These are phyloP conservation scores for Eupeodes latifasciatus DNA, from an alignment of 2,888 invertebrate species.

Conservation along the genomic window DNA sequence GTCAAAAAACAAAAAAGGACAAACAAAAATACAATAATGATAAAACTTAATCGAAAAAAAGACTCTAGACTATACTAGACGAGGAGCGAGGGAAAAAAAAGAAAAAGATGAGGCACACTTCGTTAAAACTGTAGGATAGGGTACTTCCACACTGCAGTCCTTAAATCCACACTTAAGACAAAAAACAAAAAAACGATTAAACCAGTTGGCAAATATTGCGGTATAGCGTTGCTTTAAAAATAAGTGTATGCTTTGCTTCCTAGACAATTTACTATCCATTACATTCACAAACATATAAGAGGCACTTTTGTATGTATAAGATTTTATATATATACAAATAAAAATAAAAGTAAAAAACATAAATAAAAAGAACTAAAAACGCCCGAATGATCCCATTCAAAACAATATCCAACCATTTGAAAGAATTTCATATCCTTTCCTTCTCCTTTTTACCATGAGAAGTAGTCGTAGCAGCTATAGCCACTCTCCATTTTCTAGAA, in stretches of 20 bases:
- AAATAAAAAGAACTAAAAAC: constrained; percentile 31
- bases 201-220: constrained; percentile 75
- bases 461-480: too few species aligned
- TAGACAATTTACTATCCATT: constrained; percentile 22
- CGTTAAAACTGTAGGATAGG: constrained; percentile 2
- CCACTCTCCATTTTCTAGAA: constrained; percentile 1
- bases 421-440: constrained; percentile 74
- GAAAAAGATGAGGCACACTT: neutral
- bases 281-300: neutral
- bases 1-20: constrained; percentile 44
- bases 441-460: neutral
- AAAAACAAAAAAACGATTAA: constrained; percentile 63
- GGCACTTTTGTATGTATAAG: constrained; percentile 5
- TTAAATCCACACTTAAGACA: constrained; percentile 68
- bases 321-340: too few species aligned
- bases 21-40: constrained; percentile 4
- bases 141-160: constrained; percentile 55
- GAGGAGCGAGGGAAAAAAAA: neutral
- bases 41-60: constrained; percentile 62
- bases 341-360: neutral
- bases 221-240: constrained; percentile 47
- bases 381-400: constrained; percentile 74
- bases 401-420: constrained; percentile 75
- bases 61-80: neutral
- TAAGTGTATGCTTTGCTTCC: constrained; percentile 41